Base-by-base conservation (phyloP, 2,113 vertebrate species). In the Lethenteron reissneri region DNA sequence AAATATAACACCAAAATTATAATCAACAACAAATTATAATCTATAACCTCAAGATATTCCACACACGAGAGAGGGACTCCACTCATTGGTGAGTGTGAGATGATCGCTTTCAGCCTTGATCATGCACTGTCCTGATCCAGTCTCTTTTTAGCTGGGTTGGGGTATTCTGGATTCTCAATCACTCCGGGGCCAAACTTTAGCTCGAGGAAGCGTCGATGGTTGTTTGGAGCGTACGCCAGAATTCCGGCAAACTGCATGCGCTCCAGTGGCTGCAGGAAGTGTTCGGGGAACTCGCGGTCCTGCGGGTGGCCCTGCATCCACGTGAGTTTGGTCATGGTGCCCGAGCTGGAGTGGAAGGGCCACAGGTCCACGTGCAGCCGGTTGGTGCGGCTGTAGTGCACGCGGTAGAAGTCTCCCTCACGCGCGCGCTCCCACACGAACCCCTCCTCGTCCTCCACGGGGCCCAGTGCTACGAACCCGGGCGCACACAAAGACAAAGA, bases 341-440 rank as follows among this genome's bases (percentile, higher is more conserved):
- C 87, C 1, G 84, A 84, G 0, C 85, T 85, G 1, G 87, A 74
- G 57, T 88, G 89, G 77, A 96, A 96, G 0, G 91, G 91, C 91
- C 91, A 96, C 58, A 95, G 79, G 75, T 96, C 91, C 2, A 96
- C 88, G 0, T 96, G 91, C 3, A 96, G 76, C 74, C 90, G 89
- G 77, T 96, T 95, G 75, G 78, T 81, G 72, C 90, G 87, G 4
- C 91, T 96, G 80, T 85, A 96, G 74, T 96, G 90, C 10, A 96
- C 86, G 2, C 90, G 82, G 81, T 86, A 96, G 76, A 96, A 95
- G 62, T 94, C 89, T 0, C 89, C 91, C 57, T 96, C 91, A 0
- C 88, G 79, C 0, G 91, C 91, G 2, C 87, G 86, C 76, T 96
- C 91, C 91, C 91, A 96, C 1, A 95, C 82, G 1, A 88, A 96